Percentiles rank a stretch among this genome's conserved stretches.
These are phyloP conservation scores for Drosophila mercatorum DNA, from an alignment of 2,888 invertebrate species.

Conservation along the genomic window DNA sequence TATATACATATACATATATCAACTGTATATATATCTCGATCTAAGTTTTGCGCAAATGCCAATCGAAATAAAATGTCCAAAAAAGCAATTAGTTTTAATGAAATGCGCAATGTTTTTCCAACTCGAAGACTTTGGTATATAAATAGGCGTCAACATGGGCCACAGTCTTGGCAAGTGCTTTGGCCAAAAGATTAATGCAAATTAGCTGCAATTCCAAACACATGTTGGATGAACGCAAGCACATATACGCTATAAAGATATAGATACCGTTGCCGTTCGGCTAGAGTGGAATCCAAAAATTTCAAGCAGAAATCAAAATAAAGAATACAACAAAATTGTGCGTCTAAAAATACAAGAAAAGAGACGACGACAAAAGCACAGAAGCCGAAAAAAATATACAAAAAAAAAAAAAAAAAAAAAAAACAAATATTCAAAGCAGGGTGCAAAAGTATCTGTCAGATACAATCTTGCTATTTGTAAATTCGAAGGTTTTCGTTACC, in stretches of 20 bases:
- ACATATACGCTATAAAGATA: slow-evolving; percentile 22
- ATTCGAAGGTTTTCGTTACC: slow-evolving; percentile 66
- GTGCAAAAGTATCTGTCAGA: slow-evolving; percentile 52
- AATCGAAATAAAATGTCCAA: slow-evolving; percentile 55
- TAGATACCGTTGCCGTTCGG: slow-evolving; percentile 15
- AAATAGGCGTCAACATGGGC: slow-evolving; percentile 57
- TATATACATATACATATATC: background rate
- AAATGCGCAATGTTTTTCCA: slow-evolving; percentile 63
- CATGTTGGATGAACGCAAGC: slow-evolving; percentile 68
- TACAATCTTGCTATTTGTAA: slow-evolving; percentile 70
- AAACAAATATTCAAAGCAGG: slow-evolving; percentile 58
- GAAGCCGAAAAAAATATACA: slow-evolving; percentile 10
- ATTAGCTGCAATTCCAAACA: slow-evolving; percentile 69
- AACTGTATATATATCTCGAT: background rate
- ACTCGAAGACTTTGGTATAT: slow-evolving; percentile 15
- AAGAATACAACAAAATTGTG: slow-evolving; percentile 50
- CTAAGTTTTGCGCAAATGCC: slow-evolving; percentile 28
- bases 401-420: slow-evolving; percentile 10
- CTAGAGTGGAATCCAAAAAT: slow-evolving; percentile 64
- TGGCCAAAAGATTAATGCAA: slow-evolving; percentile 48
- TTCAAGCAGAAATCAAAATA: slow-evolving; percentile 73
- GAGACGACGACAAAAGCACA: slow-evolving; percentile 45
- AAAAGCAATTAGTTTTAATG: slow-evolving; percentile 47
- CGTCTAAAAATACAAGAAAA: slow-evolving; percentile 67
- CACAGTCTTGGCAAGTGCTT: slow-evolving; percentile 21